A percentile compares a stretch with the other conserved stretches of the same genome.
phyloP scores from a whole-genome alignment of 2,888 invertebrate genomes.

The Gasteruption jaculator region DNA sequence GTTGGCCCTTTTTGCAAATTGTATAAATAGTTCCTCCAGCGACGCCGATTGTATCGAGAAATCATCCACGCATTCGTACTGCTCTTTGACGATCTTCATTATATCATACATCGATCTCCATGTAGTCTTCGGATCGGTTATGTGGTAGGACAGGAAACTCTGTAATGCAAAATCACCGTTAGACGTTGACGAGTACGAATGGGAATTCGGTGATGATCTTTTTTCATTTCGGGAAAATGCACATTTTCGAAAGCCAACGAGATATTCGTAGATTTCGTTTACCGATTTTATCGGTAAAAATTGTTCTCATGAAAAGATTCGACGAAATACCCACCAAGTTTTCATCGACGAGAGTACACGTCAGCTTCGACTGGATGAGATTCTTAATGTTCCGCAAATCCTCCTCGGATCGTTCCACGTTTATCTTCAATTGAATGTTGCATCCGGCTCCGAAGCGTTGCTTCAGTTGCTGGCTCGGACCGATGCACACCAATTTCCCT shows the following conservation, averaged over 20 bases:
- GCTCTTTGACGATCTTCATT: constrained; percentile 25
- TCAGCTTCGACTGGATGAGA: constrained; percentile 54
- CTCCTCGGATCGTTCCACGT: constrained; percentile 15
- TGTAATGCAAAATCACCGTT: too few species aligned
- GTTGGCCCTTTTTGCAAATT: too few species aligned
- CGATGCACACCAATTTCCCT: constrained; percentile 67
- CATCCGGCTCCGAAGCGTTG: constrained; percentile 64
- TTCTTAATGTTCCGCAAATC: constrained; percentile 49
- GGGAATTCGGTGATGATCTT: too few species aligned
- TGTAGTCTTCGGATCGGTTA: too few species aligned
- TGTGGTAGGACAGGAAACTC: constrained; percentile 12
- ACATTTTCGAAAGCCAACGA: too few species aligned
- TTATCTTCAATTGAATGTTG: constrained; percentile 54
- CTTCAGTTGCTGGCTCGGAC: constrained; percentile 66
- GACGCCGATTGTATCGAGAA: constrained; percentile 29
- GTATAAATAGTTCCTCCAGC: constrained; percentile 29
- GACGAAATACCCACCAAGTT: constrained; percentile 60
- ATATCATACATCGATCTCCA: constrained; percentile 28
- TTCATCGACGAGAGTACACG: constrained; percentile 62
- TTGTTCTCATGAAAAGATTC: neutral
- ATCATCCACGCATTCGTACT: constrained; percentile 26
- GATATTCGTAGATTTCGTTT: too few species aligned
- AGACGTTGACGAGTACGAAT: too few species aligned
- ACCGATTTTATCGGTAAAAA: constrained; percentile 9
- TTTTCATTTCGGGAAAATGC: too few species aligned